Percentiles rank a stretch among this genome's conserved stretches.
These are phyloP conservation scores for Caenorhabditis latens DNA, from an alignment of 1,140 invertebrate genomes.

Conservation along the genomic window DNA sequence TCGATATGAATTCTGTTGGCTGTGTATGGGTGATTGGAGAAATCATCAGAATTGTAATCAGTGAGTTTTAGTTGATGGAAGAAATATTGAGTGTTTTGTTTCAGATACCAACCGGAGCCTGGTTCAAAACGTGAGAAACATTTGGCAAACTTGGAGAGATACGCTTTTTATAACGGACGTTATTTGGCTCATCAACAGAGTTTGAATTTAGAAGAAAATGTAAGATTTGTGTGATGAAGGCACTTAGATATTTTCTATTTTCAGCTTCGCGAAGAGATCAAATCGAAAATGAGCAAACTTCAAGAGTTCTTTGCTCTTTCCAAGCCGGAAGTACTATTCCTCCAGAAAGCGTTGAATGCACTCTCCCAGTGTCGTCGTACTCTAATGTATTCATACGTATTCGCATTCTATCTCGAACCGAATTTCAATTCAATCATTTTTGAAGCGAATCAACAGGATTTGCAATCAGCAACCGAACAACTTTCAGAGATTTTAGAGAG, in stretches of 20 bases:
- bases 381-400: conserved; percentile 98
- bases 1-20: conserved; percentile 99
- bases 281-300: conserved; percentile 77
- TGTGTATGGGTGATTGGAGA: conserved; percentile 97
- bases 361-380: conserved; percentile 94
- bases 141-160: conserved; percentile 89
- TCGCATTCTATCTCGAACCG: conserved; percentile 96
- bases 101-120: conserved; percentile 18
- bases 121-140: conserved; percentile 82
- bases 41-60: conserved; percentile 83
- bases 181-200: conserved; percentile 99
- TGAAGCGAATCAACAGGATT: conserved; percentile 95
- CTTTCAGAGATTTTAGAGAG: conserved; percentile 96
- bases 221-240: conserved; percentile 68
- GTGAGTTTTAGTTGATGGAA: not conserved
- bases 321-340: conserved; percentile 85
- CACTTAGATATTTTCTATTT: not conserved
- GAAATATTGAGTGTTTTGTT: not conserved
- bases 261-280: conserved; percentile 80
- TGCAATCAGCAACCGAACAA: conserved; percentile 95
- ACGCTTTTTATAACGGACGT: conserved; percentile 97
- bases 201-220: conserved; percentile 95
- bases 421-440: conserved; percentile 99
- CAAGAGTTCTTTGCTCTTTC: not conserved
- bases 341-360: conserved; percentile 96